Evolutionary conservation across 2,797 vertebrate genomes (phyloP), one percentile per base, ranked within the genome.

Genomic region (Mycteria americana): DNA sequence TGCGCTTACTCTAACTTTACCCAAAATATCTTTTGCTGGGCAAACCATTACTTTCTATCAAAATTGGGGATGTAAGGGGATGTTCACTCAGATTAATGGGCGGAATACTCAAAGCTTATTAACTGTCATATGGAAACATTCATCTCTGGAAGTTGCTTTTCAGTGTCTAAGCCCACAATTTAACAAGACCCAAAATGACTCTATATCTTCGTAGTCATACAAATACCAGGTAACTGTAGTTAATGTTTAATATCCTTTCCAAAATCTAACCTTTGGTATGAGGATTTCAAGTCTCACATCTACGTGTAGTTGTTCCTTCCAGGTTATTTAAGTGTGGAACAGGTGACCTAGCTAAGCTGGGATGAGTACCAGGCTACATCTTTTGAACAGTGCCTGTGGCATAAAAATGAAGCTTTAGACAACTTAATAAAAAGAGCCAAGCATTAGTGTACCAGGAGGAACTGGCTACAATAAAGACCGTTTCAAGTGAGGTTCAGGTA

Each of bases 51-150:
- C 27, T 69, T 89, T 64, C 18, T 84, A 2, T 51, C 62, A 21
- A 64, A 91, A 4, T 5, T 91, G 89, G 68, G 76, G 81, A 74
- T 63, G 81, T 79, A 56, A 69, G 75, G 76, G 43, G 74, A 63
- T 95, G 46, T 91, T 95, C 63, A 8, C 74, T 93, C 46, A 65
- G 91, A 91, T 96, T 94, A 93, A 89, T 93, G 75, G 78, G 56
- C 77, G 72, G 80, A 92, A 77, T 87, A 77, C 92, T 92, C 48
- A 76, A 92, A 97, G 84, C 89, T 89, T 92, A 95, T 94, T 96
- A 96, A 88, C 83, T 85, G 89, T 56, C 93, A 93, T 95, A 92
- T 93, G 93, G 96, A 92, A 92, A 85, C 68, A 45, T 87, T 76
- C 80, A 62, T 82, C 0, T 7, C 74, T 85, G 84, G 78, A 97